A percentile compares a stretch with the other conserved stretches of the same genome.
Conservation (phyloP, 1,140 invertebrate species). For the Euura saliciscinereae region DNA sequence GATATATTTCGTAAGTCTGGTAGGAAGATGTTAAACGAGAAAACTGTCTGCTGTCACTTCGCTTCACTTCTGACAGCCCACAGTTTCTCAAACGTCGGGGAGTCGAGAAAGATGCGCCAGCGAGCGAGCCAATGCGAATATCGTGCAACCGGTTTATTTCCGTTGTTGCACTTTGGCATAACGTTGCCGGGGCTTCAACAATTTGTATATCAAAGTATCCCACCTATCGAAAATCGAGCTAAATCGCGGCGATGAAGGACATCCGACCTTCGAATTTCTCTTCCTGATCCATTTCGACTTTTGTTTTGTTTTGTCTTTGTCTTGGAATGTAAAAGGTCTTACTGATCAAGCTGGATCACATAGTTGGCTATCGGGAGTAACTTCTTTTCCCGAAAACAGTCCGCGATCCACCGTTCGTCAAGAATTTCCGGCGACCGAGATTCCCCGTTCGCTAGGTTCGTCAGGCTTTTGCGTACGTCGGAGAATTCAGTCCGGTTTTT, state of each 20-base stretch:
- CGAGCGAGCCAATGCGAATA: neutral
- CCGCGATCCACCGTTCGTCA: slow-evolving; percentile 44
- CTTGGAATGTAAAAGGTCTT: neutral
- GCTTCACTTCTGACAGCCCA: slow-evolving; percentile 25
- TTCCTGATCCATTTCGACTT: too few relatives aligned
- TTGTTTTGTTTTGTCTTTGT: too few relatives aligned
- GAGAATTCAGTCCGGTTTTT: slow-evolving; percentile 26
- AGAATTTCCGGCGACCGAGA: slow-evolving; percentile 27
- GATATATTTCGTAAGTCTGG: slow-evolving; percentile 43
- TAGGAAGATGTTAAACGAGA: slow-evolving; percentile 49
- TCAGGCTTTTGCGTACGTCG: slow-evolving; percentile 20
- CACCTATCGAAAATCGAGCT: neutral
- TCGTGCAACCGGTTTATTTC: neutral
- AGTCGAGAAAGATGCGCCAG: neutral
- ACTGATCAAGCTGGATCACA: neutral
- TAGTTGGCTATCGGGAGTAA: neutral
- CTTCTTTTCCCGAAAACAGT: slow-evolving; percentile 36
- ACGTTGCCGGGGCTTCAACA: neutral
- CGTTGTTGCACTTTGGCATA: slow-evolving; percentile 4
- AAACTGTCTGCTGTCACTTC: slow-evolving; percentile 54
- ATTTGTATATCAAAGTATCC: neutral
- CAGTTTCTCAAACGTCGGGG: neutral
- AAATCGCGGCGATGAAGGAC: neutral
- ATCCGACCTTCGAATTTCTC: neutral
- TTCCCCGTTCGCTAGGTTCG: slow-evolving; percentile 11